These are phyloP conservation scores for Meandrina meandrites DNA, from an alignment of 92 coral and sea anemone species.

Conservation along the genomic window DNA sequence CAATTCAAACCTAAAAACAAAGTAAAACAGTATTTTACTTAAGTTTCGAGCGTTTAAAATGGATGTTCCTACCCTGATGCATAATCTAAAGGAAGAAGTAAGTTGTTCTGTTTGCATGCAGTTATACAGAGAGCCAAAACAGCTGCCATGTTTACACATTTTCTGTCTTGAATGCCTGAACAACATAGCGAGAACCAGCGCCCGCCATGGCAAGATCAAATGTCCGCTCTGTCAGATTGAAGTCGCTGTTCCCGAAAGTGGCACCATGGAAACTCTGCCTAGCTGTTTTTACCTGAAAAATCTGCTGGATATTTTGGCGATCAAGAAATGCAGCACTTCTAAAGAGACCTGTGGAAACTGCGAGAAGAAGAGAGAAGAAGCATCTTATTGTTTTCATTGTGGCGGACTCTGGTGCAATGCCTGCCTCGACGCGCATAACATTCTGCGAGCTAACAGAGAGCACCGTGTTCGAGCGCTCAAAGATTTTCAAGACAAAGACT, in stretches of 20 bases:
- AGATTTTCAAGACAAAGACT: constrained; percentile 24
- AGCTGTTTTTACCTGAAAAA: constrained; percentile 45
- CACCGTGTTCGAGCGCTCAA: constrained; percentile 38
- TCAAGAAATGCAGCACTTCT: constrained; percentile 27
- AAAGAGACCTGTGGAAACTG: constrained; percentile 44
- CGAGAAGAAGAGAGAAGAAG: constrained; percentile 22
- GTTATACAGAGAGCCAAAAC: constrained; percentile 35
- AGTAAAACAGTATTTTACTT: too few species aligned
- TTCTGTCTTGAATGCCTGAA: constrained; percentile 52
- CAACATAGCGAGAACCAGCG: constrained; percentile 24
- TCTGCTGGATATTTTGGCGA: constrained; percentile 44
- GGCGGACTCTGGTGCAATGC: constrained; percentile 33
- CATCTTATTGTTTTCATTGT: constrained; percentile 48
- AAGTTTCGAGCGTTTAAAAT: not conserved
- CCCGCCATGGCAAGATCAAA: constrained; percentile 25
- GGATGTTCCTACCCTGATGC: constrained; percentile 30
- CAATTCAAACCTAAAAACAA: too few species aligned
- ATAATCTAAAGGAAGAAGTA: constrained; percentile 40
- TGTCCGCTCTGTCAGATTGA: constrained; percentile 34
- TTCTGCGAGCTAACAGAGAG: constrained; percentile 18
- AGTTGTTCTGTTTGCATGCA: constrained; percentile 43
- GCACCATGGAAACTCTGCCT: constrained; percentile 34
- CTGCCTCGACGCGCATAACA: constrained; percentile 35
- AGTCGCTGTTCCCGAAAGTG: constrained; percentile 36
- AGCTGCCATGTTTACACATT: constrained; percentile 52